A percentile compares a stretch with the other conserved stretches of the same genome.
Evolutionary conservation across 2,888 invertebrate genomes (phyloP).

Genomic region (Schizaphis graminum): DNA sequence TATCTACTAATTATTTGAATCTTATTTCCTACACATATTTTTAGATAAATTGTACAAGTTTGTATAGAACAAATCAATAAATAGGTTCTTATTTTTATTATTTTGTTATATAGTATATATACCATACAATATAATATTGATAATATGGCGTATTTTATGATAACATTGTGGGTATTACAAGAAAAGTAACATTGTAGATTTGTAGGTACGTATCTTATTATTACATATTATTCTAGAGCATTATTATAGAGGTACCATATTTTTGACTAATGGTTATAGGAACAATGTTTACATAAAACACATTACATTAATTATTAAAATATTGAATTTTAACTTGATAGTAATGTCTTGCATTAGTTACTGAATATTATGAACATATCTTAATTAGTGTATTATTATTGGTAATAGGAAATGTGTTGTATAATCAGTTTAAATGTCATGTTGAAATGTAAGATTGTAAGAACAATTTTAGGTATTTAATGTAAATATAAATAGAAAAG

Average conservation of each 20-base stretch:
- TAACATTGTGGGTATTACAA: background rate
- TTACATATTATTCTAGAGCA: background rate
- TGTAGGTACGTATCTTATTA: background rate
- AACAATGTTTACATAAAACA: background rate
- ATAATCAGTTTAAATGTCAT: background rate
- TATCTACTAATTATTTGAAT: background rate
- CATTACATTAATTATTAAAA: background rate
- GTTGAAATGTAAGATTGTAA: background rate
- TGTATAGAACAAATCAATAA: background rate
- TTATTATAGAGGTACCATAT: background rate
- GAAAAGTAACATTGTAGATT: background rate
- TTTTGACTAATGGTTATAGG: background rate
- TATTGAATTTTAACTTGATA: background rate
- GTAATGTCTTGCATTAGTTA: background rate
- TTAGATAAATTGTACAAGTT: background rate
- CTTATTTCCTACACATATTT: background rate
- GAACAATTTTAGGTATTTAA: background rate
- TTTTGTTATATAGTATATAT: background rate
- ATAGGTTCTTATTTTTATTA: background rate
- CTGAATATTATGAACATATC: background rate
- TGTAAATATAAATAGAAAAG: background rate
- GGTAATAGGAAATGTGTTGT: background rate
- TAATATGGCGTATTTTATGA: background rate
- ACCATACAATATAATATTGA: background rate
- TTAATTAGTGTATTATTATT: background rate